Base-by-base conservation (phyloP, 2,888 invertebrate species). In the Brenthis ino region DNA sequence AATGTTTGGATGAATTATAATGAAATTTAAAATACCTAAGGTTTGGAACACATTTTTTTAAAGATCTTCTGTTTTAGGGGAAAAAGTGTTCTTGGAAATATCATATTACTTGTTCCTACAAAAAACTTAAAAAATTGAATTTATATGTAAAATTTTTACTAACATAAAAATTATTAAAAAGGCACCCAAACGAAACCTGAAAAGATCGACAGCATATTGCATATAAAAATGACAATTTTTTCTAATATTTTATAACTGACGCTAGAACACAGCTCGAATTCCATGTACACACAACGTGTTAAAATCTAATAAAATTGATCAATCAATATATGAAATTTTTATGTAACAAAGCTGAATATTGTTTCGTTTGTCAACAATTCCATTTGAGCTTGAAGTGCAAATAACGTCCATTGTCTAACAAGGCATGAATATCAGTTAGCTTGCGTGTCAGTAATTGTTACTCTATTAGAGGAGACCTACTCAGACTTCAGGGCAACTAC, bases 371-470 rank as follows among this genome's bases (percentile, higher is more conserved):
- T 66, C n/a, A 68, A 70, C 68, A 68, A 70, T 72, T 68, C 47
- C 68, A 67, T 68, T 70, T 64, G 56, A 68, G 72, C 70, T 61
- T 64, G 66, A 66, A 73, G 69, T 67, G 73, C 70, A 71, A 76
- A 76, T 74, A 75, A 61, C 71, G 69, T 60, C 60, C 57, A 69
- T 69, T 57, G 71, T 74, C 73, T 74, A 76, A 75, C 75, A 67
- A 73, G 66, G 63, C 67, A 71, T 69, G 69, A 77, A 74, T 77
- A 73, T 76, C 76, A 71, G 74, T 77, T 75, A 75, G 74, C 73
- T 85, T 75, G 80, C 81, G 79, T 81, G 81, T 75, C 65, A 67
- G 72, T 84, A 82, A 84, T 82, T 84, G 28, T 50, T 50, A n/a
- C 5, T n/a, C 48, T 28, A 12, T 60, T 14, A 28, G 24, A 58